These are phyloP conservation scores for Xenus cinereus DNA, from an alignment of 2,113 vertebrate species.

Conservation along the genomic window DNA sequence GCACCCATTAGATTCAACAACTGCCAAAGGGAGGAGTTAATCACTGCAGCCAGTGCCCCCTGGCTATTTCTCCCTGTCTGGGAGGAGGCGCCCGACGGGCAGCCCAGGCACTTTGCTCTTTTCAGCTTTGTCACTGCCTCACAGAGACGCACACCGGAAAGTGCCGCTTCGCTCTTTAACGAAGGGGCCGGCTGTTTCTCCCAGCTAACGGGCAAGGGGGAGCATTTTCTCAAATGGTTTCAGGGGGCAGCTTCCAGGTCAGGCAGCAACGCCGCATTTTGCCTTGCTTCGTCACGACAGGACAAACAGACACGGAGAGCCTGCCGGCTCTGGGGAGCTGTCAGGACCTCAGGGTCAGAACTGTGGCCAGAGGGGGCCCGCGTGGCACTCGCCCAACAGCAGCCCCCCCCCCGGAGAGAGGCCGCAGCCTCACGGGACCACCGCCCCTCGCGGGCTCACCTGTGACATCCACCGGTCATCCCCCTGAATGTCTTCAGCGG, in stretches of 20 bases:
- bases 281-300: accelerated
- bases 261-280: accelerated
- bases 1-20: accelerated
- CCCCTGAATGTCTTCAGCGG: slow-evolving; percentile 87
- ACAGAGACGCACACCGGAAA: accelerated
- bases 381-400: not conserved
- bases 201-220: accelerated
- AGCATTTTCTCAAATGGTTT: not conserved
- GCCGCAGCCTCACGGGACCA: accelerated
- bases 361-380: not conserved
- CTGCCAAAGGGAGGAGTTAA: not conserved
- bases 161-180: too few species aligned
- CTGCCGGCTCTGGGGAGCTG: not conserved
- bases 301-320: accelerated
- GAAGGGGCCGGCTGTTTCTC: not conserved
- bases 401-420: not conserved
- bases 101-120: not conserved
- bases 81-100: too few species aligned
- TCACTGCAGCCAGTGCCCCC: not conserved
- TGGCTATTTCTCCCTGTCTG: not conserved
- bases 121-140: not conserved
- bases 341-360: not conserved
- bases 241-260: not conserved
- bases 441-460: slow-evolving; percentile 68
- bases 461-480: slow-evolving; percentile 95